Percentiles rank a stretch among this genome's conserved stretches.
phyloP scores from a whole-genome alignment of 2,113 vertebrate species.

The Lasiurus cinereus region DNA sequence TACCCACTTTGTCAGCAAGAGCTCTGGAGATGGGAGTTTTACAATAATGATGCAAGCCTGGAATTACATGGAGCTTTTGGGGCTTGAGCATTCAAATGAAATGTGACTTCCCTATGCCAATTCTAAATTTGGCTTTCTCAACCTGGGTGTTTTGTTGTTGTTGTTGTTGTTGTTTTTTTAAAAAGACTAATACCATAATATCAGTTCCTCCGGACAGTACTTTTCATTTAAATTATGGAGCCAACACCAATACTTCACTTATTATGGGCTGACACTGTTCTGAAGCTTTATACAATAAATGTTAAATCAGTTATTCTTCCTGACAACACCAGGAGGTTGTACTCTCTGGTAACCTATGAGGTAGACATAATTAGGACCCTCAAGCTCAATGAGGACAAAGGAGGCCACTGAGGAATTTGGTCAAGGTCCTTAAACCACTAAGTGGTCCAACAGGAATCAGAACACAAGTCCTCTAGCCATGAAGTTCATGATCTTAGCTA shows the following conservation, averaged over 20 bases:
- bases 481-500: not conserved
- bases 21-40: conserved; percentile 11
- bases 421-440: not conserved
- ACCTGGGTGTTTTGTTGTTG: not conserved
- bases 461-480: not conserved
- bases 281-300: conserved; percentile 6
- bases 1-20: conserved; percentile 55
- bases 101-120: not conserved
- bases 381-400: not conserved
- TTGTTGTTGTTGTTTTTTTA: no score
- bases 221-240: conserved; percentile 46
- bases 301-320: not conserved
- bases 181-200: not conserved
- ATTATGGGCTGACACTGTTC: not conserved
- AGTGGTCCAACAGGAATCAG: not conserved
- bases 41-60: conserved; percentile 42
- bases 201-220: not conserved
- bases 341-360: not conserved
- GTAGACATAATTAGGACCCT: not conserved
- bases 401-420: not conserved
- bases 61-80: not conserved
- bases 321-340: not conserved
- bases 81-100: conserved; percentile 27
- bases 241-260: not conserved
- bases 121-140: conserved; percentile 48